A percentile compares a stretch with the other conserved stretches of the same genome.
Evolutionary conservation across 2,113 vertebrate species (phyloP).

Genomic region (Pomatorhinus ruficollis): DNA sequence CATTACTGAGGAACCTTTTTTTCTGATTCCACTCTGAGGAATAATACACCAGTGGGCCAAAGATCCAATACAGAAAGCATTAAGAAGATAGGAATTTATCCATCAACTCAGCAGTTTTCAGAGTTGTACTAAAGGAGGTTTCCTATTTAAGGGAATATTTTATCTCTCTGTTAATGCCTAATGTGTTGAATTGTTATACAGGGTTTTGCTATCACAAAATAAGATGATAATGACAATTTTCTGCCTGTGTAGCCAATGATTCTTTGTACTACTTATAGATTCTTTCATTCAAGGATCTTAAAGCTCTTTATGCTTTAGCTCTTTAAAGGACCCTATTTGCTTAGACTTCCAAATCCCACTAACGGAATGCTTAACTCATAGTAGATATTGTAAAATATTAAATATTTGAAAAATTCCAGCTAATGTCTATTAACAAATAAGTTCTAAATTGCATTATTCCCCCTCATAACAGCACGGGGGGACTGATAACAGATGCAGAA

Average conservation of each 20-base stretch:
- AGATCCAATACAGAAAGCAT: constrained; percentile 21
- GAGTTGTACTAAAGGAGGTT: background rate
- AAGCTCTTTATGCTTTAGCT: constrained; percentile 18
- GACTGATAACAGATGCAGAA: background rate
- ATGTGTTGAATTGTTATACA: constrained; percentile 29
- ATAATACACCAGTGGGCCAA: constrained; percentile 19
- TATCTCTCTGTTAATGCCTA: constrained; percentile 46
- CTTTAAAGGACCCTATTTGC: constrained; percentile 26
- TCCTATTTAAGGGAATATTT: constrained; percentile 39
- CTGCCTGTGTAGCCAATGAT: background rate
- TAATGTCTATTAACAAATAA: background rate
- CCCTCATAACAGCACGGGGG: background rate
- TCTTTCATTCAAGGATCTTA: constrained; percentile 38
- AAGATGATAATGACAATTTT: constrained; percentile 42
- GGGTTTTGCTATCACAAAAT: constrained; percentile 42
- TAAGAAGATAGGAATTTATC: constrained; percentile 48
- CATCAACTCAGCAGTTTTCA: constrained; percentile 43
- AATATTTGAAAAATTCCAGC: background rate
- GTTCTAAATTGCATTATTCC: background rate
- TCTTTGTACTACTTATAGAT: constrained; percentile 42
- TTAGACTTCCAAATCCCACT: background rate
- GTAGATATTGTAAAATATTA: background rate
- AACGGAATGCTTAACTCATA: background rate
- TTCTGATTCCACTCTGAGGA: background rate
- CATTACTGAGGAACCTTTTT: background rate